These are phyloP conservation scores for Seladonia tumulorum DNA, from an alignment of 2,888 invertebrate species.

Conservation along the genomic window DNA sequence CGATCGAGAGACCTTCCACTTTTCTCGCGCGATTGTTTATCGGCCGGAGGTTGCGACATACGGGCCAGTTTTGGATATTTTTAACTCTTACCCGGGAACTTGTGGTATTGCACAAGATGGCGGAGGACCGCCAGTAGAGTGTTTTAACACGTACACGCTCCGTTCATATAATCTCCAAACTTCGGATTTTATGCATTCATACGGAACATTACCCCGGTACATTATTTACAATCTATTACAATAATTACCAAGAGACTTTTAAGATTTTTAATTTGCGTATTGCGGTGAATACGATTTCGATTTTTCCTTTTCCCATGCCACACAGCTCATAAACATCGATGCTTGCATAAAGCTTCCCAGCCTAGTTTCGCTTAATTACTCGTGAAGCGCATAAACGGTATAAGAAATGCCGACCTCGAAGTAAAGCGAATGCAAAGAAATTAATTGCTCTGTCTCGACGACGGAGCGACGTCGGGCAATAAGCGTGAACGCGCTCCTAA, in stretches of 20 bases:
- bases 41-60: neutral
- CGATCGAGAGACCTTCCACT: neutral
- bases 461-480: neutral
- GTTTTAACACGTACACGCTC: neutral
- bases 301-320: neutral
- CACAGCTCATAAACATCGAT: neutral
- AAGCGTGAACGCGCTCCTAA: neutral
- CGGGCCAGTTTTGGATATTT: neutral
- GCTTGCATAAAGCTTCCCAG: neutral
- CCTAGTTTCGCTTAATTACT: neutral
- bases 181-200: too few relatives aligned
- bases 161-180: neutral
- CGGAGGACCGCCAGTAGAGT: neutral
- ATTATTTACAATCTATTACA: too few relatives aligned
- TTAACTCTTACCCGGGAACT: neutral
- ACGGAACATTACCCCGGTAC: too few relatives aligned
- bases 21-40: neutral
- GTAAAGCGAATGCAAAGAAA: neutral
- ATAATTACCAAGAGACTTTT: too few relatives aligned
- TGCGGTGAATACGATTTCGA: too few relatives aligned
- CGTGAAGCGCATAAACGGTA: neutral
- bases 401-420: neutral
- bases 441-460: neutral
- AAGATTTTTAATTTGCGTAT: too few relatives aligned
- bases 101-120: neutral